Evolutionary conservation across 2,888 invertebrate species (phyloP), one percentile per base, ranked within the genome.

Genomic region (Athalia rosae): DNA sequence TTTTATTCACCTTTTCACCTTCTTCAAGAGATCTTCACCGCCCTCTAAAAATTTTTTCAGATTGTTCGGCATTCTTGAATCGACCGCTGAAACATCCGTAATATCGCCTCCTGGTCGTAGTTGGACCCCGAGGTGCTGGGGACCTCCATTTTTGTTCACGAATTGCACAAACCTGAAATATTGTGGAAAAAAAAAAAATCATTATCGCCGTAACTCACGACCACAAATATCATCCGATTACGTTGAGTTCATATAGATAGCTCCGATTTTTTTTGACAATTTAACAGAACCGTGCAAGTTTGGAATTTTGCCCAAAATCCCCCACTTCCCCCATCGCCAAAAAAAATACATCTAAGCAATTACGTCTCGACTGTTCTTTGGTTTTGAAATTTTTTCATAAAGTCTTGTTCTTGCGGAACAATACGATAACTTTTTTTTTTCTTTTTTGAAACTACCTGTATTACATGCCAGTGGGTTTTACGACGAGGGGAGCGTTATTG

Each of bases 121-220:
- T 48, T 95, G 91, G 81, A 93, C 94, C 3, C 96, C 96, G n/a
- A 95, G 91, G n/a, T 93, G 92, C 76, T 93, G 91, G 1, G 92
- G 92, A 0, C 91, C 91, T 0, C 94, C 93, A 62, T 91, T 91
- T 82, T 92, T 91, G 43, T 90, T 91, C 66, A 91, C 90, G 87
- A 94, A 96, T 85, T 96, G 96, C 64, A 96, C 93, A 82, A 95
- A 93, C 84, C 95, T 94, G 80, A 7, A n/a, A n/a, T 28, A 4
- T 61, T 13, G 13, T 8, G n/a, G 41, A n/a, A 13, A 50, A 9
- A 13, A 4, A 43, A 71, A 28, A 58, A 47, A 71, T 13, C 3
- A 45, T 11, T 5, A 58, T n/a, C 56, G 3, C 6, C 15, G 11
- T 50, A 67, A 47, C 4, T 4, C 6, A 4, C n/a, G 15, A 63